Percentiles rank a stretch among this genome's conserved stretches.
phyloP scores from a whole-genome alignment of 2,113 vertebrate species.

The Macaca fascicularis region DNA sequence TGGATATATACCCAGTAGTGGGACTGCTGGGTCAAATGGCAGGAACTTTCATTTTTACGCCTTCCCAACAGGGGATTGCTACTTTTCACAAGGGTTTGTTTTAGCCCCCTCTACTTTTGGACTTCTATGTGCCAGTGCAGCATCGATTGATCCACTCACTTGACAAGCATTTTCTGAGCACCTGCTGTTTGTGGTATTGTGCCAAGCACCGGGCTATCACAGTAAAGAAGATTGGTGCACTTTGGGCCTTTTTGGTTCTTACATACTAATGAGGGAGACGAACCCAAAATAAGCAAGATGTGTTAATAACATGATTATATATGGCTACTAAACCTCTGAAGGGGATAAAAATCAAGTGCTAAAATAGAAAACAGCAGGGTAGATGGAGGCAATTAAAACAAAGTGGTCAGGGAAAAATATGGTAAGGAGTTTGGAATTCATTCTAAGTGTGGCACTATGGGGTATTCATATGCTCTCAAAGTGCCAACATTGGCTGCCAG shows the following conservation, averaged over 20 bases:
- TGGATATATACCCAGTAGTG: no score
- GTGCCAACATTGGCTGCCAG: background rate
- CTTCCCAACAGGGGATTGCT: background rate
- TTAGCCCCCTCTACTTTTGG: background rate
- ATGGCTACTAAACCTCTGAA: background rate
- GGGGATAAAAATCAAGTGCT: background rate
- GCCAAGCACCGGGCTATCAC: background rate
- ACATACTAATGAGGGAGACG: background rate
- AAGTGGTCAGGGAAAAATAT: background rate
- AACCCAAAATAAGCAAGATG: background rate
- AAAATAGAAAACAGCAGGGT: background rate
- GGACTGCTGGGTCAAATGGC: no score
- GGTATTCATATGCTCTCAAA: background rate
- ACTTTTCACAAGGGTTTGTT: background rate
- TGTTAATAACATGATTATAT: background rate
- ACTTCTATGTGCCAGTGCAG: background rate
- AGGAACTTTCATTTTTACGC: background rate
- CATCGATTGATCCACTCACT: rapidly evolving
- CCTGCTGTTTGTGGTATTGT: background rate
- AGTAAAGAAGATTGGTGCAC: rapidly evolving
- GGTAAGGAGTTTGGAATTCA: background rate
- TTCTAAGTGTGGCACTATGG: background rate
- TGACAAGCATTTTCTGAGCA: background rate
- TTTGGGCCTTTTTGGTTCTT: background rate
- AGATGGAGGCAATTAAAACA: background rate